Conservation (phyloP, 1,140 invertebrate genomes). For the Thaumatotibia leucotreta region DNA sequence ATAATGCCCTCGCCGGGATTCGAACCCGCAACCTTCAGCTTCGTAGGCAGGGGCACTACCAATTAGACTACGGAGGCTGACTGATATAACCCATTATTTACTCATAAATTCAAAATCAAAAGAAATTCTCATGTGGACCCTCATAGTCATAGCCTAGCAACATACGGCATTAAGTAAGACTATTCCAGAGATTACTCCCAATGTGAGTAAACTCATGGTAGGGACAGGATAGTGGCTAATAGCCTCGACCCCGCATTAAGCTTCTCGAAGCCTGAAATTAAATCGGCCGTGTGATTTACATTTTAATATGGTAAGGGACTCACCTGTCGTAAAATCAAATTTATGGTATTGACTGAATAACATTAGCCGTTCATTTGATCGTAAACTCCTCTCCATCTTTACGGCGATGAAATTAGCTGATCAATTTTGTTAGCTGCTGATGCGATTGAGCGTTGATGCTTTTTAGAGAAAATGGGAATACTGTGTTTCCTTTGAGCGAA, state of each 20-base stretch:
- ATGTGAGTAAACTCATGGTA: not conserved
- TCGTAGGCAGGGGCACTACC: too few species aligned
- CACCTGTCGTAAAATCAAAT: constrained; percentile 65
- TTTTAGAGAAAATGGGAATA: constrained; percentile 1
- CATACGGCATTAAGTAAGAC: too few species aligned
- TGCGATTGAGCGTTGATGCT: not conserved
- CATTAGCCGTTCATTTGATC: constrained; percentile 32
- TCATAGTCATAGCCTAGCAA: too few species aligned
- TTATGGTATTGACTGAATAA: constrained; percentile 57
- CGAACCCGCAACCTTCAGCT: too few species aligned
- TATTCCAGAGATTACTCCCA: too few species aligned
- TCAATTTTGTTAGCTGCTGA: constrained; percentile 20
- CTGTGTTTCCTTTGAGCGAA: not conserved
- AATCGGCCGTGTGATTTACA: constrained; percentile 70
- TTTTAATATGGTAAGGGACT: constrained; percentile 66
- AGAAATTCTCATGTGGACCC: too few species aligned
- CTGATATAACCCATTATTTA: too few species aligned
- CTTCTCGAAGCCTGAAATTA: constrained; percentile 64
- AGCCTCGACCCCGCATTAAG: constrained; percentile 30
- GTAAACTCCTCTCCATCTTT: constrained; percentile 30
- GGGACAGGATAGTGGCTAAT: not conserved
- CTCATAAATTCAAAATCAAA: too few species aligned
- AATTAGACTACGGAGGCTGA: too few species aligned
- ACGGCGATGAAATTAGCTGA: constrained; percentile 45
- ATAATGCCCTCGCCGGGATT: too few species aligned